These are phyloP conservation scores for Psittacula derbiana DNA, from an alignment of 2,797 vertebrate genomes.

Conservation along the genomic window DNA sequence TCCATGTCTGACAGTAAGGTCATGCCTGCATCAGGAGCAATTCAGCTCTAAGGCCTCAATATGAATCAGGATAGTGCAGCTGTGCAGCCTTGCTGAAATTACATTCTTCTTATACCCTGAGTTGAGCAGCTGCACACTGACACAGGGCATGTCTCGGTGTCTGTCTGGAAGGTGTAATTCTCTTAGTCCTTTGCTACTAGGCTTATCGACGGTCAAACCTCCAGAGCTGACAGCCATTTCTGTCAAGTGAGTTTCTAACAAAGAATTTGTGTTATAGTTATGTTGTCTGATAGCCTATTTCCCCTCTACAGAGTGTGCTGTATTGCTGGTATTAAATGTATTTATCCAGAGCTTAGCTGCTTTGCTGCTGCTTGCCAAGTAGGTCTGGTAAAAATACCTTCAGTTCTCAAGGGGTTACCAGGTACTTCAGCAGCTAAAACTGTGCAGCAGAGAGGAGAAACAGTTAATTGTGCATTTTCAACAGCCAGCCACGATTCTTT, in stretches of 20 bases:
- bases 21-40: not conserved
- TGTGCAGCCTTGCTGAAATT: not conserved
- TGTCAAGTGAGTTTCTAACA: not conserved
- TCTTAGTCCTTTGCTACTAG: not conserved
- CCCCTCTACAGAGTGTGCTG: not conserved
- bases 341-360: conserved; percentile 41
- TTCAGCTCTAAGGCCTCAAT: not conserved
- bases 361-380: conserved; percentile 14
- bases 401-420: not conserved
- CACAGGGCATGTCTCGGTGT: not conserved
- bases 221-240: not conserved
- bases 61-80: not conserved
- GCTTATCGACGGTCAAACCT: not conserved
- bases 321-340: not conserved
- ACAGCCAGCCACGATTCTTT: not conserved
- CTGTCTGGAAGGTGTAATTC: not conserved
- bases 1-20: not conserved
- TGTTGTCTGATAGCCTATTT: conserved; percentile 33
- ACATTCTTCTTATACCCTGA: not conserved
- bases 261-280: not conserved
- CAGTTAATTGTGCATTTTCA: not conserved
- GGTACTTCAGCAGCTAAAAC: not conserved
- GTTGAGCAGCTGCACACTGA: not conserved
- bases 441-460: not conserved
- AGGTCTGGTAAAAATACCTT: not conserved